These are phyloP conservation scores for Trichonephila clavata DNA, from an alignment of 1,140 invertebrate genomes.

Conservation along the genomic window DNA sequence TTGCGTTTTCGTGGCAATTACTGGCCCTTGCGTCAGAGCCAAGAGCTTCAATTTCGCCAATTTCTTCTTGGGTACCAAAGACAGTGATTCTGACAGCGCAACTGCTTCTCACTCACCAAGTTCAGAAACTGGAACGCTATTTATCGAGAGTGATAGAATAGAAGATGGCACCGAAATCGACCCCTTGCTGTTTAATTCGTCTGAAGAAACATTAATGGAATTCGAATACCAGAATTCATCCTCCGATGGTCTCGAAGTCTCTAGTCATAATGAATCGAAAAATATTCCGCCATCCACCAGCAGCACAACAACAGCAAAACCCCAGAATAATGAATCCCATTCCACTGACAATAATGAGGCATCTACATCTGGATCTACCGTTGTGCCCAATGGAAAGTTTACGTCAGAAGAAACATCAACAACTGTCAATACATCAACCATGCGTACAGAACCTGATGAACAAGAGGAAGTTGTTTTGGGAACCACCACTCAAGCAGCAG, in stretches of 20 bases:
- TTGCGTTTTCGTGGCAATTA: not conserved
- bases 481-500: not conserved
- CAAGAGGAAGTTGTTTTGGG: slow-evolving; percentile 39
- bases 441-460: not conserved
- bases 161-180: not conserved
- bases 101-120: not conserved
- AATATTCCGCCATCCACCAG: not conserved
- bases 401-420: not conserved
- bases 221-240: not conserved
- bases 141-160: not conserved
- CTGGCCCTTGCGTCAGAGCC: not conserved
- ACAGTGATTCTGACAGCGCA: not conserved
- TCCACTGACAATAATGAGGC: not conserved
- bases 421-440: not conserved
- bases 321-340: not conserved
- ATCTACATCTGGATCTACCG: not conserved
- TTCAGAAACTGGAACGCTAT: not conserved
- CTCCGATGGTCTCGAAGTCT: not conserved
- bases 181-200: not conserved
- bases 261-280: not conserved
- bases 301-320: not conserved
- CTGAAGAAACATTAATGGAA: not conserved
- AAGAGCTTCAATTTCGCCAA: slow-evolving; percentile 1
- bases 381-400: not conserved
- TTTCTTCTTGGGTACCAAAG: not conserved